phyloP scores from a whole-genome alignment of 2,888 invertebrate species.

The Brachypalpus laphriformis region DNA sequence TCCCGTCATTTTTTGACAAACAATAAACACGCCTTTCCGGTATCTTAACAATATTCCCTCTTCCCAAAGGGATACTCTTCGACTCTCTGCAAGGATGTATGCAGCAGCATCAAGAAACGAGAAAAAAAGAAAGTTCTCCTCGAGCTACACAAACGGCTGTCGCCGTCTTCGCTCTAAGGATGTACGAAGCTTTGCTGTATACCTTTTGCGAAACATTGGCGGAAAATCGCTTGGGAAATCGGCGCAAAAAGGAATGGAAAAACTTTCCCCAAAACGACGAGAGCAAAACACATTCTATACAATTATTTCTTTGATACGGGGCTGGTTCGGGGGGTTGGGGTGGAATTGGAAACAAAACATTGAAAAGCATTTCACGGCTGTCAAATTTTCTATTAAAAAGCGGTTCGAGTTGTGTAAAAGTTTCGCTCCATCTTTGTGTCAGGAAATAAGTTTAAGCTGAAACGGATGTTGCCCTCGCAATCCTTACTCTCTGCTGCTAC shows the following conservation, averaged over 20 bases:
- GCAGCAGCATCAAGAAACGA: background rate
- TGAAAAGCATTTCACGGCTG: constrained; percentile 74
- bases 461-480: constrained; percentile 60
- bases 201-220: constrained; percentile 61
- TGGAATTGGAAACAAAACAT: constrained; percentile 72
- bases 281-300: constrained; percentile 26
- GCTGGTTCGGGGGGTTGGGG: background rate
- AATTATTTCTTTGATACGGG: constrained; percentile 6
- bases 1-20: constrained; percentile 56
- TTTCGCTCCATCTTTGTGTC: constrained; percentile 71
- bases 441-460: constrained; percentile 74
- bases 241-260: constrained; percentile 63
- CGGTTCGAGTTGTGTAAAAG: constrained; percentile 70
- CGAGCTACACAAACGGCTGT: constrained; percentile 53
- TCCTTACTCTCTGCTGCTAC: background rate
- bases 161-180: constrained; percentile 15
- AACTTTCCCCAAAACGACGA: constrained; percentile 21
- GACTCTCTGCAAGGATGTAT: constrained; percentile 13
- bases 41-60: constrained; percentile 59
- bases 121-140: constrained; percentile 16
- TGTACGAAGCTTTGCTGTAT: constrained; percentile 16
- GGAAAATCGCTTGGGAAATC: constrained; percentile 73
- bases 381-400: constrained; percentile 74
- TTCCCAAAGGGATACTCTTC: constrained; percentile 34
- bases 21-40: constrained; percentile 73